Conservation (phyloP, 2,797 vertebrate species). For the Spondyliosoma cantharus region DNA sequence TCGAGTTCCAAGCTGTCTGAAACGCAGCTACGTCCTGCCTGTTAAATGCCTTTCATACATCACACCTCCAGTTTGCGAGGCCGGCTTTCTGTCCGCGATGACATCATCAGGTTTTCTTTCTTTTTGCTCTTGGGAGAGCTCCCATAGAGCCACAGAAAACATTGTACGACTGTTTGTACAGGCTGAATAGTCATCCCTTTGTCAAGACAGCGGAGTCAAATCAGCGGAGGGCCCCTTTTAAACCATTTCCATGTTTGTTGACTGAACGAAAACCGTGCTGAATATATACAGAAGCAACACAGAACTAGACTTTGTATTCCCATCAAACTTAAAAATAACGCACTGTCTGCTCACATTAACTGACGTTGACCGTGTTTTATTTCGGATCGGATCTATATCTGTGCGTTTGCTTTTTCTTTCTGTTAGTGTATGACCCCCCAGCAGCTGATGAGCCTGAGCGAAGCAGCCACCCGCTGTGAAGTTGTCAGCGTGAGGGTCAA, state of each 20-base stretch:
- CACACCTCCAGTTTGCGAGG: neutral
- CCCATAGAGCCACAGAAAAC: neutral
- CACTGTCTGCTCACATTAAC: constrained; percentile 10
- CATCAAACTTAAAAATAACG: neutral
- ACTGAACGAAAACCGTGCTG: neutral
- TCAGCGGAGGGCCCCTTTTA: neutral
- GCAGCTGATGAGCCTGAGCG: constrained; percentile 92
- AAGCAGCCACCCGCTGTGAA: constrained; percentile 86
- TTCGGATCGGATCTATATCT: constrained; percentile 13
- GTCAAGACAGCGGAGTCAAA: neutral
- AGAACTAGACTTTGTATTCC: constrained; percentile 13
- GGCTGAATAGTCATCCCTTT: too few species aligned
- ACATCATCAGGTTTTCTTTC: too few species aligned
- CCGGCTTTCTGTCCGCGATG: neutral
- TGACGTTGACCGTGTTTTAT: constrained; percentile 1
- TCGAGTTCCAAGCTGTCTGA: too few species aligned
- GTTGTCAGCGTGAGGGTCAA: constrained; percentile 91
- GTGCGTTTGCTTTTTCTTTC: constrained; percentile 25
- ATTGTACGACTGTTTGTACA: neutral
- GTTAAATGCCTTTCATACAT: neutral
- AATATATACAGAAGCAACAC: neutral
- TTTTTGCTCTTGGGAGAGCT: neutral
- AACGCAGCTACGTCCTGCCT: too few species aligned
- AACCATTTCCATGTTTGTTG: neutral
- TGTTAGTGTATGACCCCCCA: constrained; percentile 90